These are phyloP conservation scores for Lithophane leautieri DNA, from an alignment of 2,888 invertebrate species.

Conservation along the genomic window DNA sequence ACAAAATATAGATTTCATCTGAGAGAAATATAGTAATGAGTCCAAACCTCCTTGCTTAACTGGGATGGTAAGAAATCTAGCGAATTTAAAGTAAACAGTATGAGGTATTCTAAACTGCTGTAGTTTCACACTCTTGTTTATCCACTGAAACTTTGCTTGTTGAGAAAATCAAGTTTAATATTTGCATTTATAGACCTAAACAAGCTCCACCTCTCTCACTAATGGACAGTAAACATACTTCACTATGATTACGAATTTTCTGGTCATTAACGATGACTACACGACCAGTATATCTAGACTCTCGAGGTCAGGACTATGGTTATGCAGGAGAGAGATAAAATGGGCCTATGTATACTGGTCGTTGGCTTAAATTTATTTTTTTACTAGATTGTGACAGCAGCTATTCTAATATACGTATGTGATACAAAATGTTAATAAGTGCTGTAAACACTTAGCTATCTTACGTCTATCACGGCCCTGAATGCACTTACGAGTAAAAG, in stretches of 20 bases:
- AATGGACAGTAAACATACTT: conserved; percentile 78
- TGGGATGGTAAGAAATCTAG: conserved; percentile 1
- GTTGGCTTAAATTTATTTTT: conserved; percentile 59
- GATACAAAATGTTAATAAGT: conserved; percentile 80
- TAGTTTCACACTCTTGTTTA: conserved; percentile 21
- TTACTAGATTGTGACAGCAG: conserved; percentile 74
- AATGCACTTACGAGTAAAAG: conserved; percentile 75
- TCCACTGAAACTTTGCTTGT: conserved; percentile 29
- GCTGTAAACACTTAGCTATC: conserved; percentile 81
- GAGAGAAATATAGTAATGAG: background rate
- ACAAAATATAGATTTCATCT: conserved; percentile 8
- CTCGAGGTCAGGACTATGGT: conserved; percentile 47
- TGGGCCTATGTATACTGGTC: conserved; percentile 65
- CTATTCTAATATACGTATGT: conserved; percentile 76
- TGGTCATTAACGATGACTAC: conserved; percentile 71
- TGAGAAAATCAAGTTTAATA: conserved; percentile 51
- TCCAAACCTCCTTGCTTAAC: background rate
- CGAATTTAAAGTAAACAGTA: conserved; percentile 18
- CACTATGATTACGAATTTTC: conserved; percentile 72
- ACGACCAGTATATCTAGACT: conserved; percentile 64
- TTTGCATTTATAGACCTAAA: conserved; percentile 63
- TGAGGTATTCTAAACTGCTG: conserved; percentile 21
- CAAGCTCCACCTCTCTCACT: conserved; percentile 69
- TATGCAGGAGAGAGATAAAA: conserved; percentile 56
- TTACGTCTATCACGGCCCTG: conserved; percentile 87